These are phyloP conservation scores for Apostichopus californicus DNA, from an alignment of 35 echinoderm and acorn worm genomes.

Conservation along the genomic window DNA sequence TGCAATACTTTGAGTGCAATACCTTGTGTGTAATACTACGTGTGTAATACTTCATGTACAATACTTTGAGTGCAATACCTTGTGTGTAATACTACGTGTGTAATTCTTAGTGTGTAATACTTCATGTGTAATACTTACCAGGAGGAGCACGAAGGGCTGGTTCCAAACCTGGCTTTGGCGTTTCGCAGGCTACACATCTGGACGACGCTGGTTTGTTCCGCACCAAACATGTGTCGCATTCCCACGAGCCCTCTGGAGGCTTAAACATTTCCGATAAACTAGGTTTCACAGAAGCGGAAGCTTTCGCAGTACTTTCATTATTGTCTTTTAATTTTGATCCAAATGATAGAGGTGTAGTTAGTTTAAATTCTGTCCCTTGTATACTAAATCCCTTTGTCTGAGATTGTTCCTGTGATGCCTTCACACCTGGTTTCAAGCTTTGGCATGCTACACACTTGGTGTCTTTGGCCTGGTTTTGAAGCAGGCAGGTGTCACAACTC, in stretches of 20 bases:
- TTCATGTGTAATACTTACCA: conserved; percentile 40
- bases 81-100: too few species aligned
- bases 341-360: not conserved
- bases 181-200: conserved; percentile 87
- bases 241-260: conserved; percentile 56
- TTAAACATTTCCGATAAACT: conserved; percentile 61
- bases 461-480: conserved; percentile 47
- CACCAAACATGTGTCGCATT: conserved; percentile 90
- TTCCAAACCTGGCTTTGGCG: conserved; percentile 78
- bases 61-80: too few species aligned
- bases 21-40: too few species aligned
- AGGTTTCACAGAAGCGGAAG: not conserved
- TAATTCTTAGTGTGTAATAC: too few species aligned
- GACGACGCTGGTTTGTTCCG: conserved; percentile 64
- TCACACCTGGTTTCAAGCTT: conserved; percentile 44
- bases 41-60: too few species aligned
- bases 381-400: conserved; percentile 7
- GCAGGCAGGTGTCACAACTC: conserved; percentile 63
- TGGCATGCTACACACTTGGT: conserved; percentile 56
- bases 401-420: not conserved
- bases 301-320: not conserved
- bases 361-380: not conserved
- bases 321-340: not conserved
- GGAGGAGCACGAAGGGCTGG: conserved; percentile 69
- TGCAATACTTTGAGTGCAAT: too few species aligned